These are phyloP conservation scores for Chrysochloris asiatica DNA, from an alignment of 2,113 vertebrate species.

Conservation along the genomic window DNA sequence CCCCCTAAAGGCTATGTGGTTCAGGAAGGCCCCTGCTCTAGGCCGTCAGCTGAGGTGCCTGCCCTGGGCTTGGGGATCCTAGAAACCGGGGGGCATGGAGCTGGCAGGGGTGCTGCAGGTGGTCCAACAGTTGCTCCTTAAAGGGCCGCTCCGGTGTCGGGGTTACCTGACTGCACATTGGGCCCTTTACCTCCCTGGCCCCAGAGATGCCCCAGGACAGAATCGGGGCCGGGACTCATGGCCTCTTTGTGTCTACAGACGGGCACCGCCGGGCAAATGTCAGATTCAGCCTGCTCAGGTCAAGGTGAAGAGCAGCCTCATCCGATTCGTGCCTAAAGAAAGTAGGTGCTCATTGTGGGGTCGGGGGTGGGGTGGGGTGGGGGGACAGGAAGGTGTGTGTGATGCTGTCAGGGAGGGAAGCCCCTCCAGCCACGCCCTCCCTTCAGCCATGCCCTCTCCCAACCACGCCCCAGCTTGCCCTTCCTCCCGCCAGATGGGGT, in stretches of 20 bases:
- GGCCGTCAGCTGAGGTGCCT: background rate
- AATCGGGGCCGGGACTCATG: background rate
- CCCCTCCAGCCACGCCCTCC: background rate
- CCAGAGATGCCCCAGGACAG: no score
- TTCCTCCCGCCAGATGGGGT: no score
- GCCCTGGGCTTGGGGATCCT: background rate
- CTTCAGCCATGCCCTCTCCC: background rate
- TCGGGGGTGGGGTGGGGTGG: no score
- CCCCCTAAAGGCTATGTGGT: background rate
- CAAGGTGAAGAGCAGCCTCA: slow-evolving; percentile 88
- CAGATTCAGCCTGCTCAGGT: slow-evolving; percentile 88
- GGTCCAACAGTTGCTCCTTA: no score
- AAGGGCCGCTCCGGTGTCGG: fast-evolving
- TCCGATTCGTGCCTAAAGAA: slow-evolving; percentile 91
- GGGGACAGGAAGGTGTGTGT: no score
- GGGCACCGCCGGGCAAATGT: slow-evolving; percentile 93
- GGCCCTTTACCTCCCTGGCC: background rate
- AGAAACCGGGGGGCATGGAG: background rate
- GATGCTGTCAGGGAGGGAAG: fast-evolving
- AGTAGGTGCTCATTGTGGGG: slow-evolving; percentile 88
- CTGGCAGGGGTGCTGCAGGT: background rate
- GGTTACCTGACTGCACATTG: background rate
- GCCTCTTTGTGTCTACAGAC: slow-evolving; percentile 84
- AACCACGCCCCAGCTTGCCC: no score
- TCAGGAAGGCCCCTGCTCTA: no score